phyloP scores from a whole-genome alignment of 2,797 vertebrate species.

The Cercopithecus neglectus region DNA sequence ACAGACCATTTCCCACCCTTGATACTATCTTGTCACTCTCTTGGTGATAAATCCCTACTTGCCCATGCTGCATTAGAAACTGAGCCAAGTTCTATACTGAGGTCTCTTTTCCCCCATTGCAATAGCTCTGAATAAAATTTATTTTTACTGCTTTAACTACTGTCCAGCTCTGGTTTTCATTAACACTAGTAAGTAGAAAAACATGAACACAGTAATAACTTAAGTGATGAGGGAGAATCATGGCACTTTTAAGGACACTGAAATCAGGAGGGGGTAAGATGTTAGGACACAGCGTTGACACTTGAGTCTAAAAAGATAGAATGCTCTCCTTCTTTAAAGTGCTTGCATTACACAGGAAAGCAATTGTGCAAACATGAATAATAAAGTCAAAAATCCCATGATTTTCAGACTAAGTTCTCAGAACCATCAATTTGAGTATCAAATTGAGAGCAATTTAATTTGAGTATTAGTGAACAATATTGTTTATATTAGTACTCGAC shows the following conservation, averaged over 20 bases:
- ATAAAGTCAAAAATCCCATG: background rate
- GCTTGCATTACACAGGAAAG: background rate
- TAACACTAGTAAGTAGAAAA: background rate
- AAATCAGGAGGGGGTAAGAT: background rate
- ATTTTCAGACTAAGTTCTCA: constrained; percentile 28
- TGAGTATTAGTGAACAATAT: constrained; percentile 19
- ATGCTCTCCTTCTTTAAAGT: background rate
- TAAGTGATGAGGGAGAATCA: background rate
- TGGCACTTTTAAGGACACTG: background rate
- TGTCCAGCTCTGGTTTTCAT: background rate
- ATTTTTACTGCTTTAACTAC: background rate
- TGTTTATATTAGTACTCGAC: background rate
- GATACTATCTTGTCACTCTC: background rate
- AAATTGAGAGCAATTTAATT: background rate
- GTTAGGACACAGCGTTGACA: background rate
- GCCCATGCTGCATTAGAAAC: background rate
- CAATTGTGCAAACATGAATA: background rate
- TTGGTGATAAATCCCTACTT: background rate
- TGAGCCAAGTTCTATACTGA: background rate
- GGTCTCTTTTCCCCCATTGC: background rate
- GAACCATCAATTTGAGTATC: background rate
- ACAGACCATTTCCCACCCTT: background rate
- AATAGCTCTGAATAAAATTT: constrained; percentile 24
- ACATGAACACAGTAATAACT: background rate
- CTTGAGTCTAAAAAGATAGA: background rate